Evolutionary conservation across 2,113 vertebrate species (phyloP), one percentile per base, ranked within the genome.

Genomic region (Abramis brama): DNA sequence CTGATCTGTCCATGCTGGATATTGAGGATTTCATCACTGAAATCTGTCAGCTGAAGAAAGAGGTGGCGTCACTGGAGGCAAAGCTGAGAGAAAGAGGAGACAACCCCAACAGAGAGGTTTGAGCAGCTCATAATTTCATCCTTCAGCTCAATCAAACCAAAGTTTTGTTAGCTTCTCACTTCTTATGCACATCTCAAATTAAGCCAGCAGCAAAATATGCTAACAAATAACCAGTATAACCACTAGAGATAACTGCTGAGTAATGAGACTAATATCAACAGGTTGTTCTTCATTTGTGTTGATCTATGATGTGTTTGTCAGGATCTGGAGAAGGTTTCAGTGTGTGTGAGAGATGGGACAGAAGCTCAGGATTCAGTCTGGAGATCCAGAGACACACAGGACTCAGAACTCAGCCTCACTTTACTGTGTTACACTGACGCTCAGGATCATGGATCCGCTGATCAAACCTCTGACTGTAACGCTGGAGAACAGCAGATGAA

Each of bases 341-440:
- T 68, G 64, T 25, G 4, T 30, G 27, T 33, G 27, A 68, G 6
- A 12, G 36, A 36, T 36, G 36, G 36, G 13, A 70, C 55, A 9
- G 21, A 59, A 59, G 55, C 55, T 70, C 68, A 71, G 19, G 33
- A 39, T 39, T 21, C 19, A 17, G 27, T 39, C 27, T 71, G 68
- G 13, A 17, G 68, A 15, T 71, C 68, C 30, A 71, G 68, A 36
- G 19, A 39, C 27, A 19, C 68, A 19, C 73, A 50, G 43, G 39
- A 75, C 43, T 47, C 36, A 36, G 36, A 36, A 5, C 36, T 36
- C 36, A 36, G 36, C 36, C 36, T 36, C 36, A 36, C 47, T 27
- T 79, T 79, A 59, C 30, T 79, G 52, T 55, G 52, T 59, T 79
- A 59, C n/a, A 79, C 76, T 59, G 47, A 79, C 11, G 6, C 73